Evolutionary conservation across 2,113 vertebrate species (phyloP).

Genomic region (Phocoena sinus): DNA sequence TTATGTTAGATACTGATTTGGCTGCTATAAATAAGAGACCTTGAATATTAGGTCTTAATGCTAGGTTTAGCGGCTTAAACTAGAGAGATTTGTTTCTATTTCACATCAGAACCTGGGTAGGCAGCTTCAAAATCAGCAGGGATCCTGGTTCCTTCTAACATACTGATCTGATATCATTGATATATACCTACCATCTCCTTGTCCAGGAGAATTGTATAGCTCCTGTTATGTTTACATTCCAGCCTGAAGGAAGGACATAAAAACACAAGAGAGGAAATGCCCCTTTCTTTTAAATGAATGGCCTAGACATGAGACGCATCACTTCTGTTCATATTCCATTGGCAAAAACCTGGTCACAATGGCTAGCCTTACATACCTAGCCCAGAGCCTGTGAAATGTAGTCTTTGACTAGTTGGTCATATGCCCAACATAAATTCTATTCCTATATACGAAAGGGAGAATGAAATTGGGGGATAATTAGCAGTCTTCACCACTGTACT

Average conservation of each 20-base stretch:
- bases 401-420: background rate
- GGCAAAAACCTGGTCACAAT: background rate
- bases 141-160: background rate
- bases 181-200: background rate
- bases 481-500: background rate
- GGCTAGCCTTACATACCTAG: background rate
- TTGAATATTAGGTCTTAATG: background rate
- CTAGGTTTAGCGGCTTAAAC: background rate
- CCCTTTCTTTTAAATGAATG: conserved; percentile 11
- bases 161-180: background rate
- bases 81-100: background rate
- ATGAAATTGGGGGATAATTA: background rate
- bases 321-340: background rate
- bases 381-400: background rate
- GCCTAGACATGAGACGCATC: background rate
- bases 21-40: background rate
- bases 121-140: background rate
- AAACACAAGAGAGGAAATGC: background rate
- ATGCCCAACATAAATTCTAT: background rate
- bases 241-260: background rate
- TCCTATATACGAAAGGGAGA: background rate
- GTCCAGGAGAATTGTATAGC: background rate
- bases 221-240: background rate
- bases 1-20: background rate
- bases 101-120: background rate